Evolutionary conservation across 1,140 invertebrate species (phyloP), one percentile per base, ranked within the genome.

Genomic region (Pentalonia nigronervosa): DNA sequence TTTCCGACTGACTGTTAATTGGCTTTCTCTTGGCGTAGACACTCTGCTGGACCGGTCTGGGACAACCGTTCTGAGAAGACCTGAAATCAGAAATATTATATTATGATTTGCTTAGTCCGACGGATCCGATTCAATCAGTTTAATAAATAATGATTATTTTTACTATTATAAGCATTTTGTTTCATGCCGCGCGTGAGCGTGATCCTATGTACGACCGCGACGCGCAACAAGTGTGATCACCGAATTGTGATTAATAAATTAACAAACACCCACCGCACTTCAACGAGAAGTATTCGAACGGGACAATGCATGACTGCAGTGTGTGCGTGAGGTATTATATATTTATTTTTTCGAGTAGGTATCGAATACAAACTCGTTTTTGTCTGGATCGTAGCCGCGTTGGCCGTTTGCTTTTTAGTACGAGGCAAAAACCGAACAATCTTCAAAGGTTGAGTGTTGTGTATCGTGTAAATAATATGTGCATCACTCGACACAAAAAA

Each of bases 1-100:
- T 94, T 11, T 95, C 95, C 14, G 96, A 96, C 94, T 93, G 91
- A 45, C 48, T 41, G 17, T 83, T 93, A 7, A 97, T 96, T 84
- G 96, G 96, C 94, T 97, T 97, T 89, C 96, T 95, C 94, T 97
- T 96, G 67, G 97, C 96, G 94, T 97, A 96, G 81, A 97, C 96
- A 97, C 30, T 93, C 25, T 86, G 91, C 41, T 93, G 91, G 23
- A 34, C 36, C 30, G 91, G 91, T 84, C 81, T 81, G 6, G 91
- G n/a, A 45, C 47, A 92, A 84, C 45, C 48, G n/a, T 92, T 56
- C 56, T 93, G 81, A 50, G 81, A 53, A 84, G 91, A 86, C 91
- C 91, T 93, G 20, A 14, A 91, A 88, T n/a, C 50, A 23, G 25
- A 20, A 88, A 76, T 17, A 76, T 14, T 1, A 14, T 67, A 30